These are phyloP conservation scores for Tipula confusa DNA, from an alignment of 2,888 invertebrate species.

Conservation along the genomic window DNA sequence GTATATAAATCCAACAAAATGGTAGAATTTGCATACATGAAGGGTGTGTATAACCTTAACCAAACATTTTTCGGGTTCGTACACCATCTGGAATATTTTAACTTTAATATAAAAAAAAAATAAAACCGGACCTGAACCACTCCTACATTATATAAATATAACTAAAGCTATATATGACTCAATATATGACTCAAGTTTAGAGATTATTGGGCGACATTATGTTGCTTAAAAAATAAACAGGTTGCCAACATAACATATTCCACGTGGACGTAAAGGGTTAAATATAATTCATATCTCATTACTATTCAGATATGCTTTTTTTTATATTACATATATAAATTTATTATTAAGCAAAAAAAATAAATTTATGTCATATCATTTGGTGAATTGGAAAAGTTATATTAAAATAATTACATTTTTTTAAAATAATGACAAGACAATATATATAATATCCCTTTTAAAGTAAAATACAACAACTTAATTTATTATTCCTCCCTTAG, in stretches of 20 bases:
- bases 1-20: not conserved
- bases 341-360: constrained; percentile 25
- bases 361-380: constrained; percentile 25
- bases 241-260: not conserved
- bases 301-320: constrained; percentile 14
- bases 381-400: not conserved
- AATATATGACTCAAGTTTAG: too few relatives aligned
- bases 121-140: constrained; percentile 3
- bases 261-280: not conserved
- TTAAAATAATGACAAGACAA: constrained; percentile 5
- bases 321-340: too few relatives aligned
- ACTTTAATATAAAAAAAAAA: not conserved
- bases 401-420: not conserved
- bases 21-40: not conserved
- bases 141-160: not conserved
- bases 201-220: too few relatives aligned
- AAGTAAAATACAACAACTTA: not conserved
- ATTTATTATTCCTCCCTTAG: constrained; percentile 12
- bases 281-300: not conserved
- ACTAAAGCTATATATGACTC: too few relatives aligned
- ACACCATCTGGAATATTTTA: not conserved
- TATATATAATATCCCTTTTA: not conserved
- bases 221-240: too few relatives aligned
- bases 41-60: not conserved
- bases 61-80: not conserved